These are phyloP conservation scores for Listronotus bonariensis DNA, from an alignment of 1,140 invertebrate genomes.

Conservation along the genomic window DNA sequence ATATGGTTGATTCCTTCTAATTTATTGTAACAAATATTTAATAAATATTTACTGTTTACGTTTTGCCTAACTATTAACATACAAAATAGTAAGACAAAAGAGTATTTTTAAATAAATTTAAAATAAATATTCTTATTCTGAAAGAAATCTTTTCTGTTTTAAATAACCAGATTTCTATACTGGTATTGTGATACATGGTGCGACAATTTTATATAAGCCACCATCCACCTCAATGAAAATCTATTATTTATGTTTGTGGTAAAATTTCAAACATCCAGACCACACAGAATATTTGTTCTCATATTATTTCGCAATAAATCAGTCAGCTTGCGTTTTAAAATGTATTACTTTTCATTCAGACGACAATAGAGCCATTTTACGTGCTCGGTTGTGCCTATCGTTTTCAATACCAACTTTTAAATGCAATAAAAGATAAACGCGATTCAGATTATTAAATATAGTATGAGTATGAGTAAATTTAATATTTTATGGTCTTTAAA, in stretches of 20 bases:
- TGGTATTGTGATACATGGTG: not conserved
- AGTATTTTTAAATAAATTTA: no score
- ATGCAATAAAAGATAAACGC: slow-evolving; percentile 23
- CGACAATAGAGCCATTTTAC: slow-evolving; percentile 25
- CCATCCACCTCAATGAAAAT: slow-evolving; percentile 11
- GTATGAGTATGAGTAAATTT: no score
- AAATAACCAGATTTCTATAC: not conserved
- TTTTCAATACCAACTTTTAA: slow-evolving; percentile 13
- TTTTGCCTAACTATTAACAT: no score
- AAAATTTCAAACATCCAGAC: slow-evolving; percentile 24
- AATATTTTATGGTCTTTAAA: no score
- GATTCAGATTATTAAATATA: no score
- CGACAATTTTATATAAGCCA: slow-evolving; percentile 1
- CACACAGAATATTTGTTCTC: slow-evolving; percentile 38
- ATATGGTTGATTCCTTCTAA: no score
- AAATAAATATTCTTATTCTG: no score
- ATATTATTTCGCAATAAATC: slow-evolving; percentile 41
- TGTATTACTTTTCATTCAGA: slow-evolving; percentile 22
- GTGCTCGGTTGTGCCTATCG: slow-evolving; percentile 22
- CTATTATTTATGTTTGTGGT: slow-evolving; percentile 23
- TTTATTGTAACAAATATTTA: no score
- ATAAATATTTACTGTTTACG: no score
- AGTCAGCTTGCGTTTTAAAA: slow-evolving; percentile 29
- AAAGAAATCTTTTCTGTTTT: no score
- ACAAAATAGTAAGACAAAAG: no score